phyloP scores from a whole-genome alignment of 2,797 vertebrate genomes.

The Rhinichthys osculus region DNA sequence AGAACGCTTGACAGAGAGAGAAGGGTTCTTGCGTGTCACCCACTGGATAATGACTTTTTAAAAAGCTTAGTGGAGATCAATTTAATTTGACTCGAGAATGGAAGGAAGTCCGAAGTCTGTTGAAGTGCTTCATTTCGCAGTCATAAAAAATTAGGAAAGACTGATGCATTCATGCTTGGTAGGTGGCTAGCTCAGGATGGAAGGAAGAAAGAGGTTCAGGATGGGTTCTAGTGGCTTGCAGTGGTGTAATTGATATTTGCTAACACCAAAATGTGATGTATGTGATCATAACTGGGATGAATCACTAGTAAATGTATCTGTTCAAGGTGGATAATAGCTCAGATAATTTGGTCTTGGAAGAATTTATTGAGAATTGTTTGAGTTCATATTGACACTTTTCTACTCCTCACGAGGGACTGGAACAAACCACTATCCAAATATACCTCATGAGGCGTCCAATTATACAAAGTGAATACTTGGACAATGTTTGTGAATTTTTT shows the following conservation, averaged over 20 bases:
- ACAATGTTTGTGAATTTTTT: background rate
- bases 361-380: background rate
- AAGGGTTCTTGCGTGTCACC: background rate
- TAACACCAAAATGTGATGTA: background rate
- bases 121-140: constrained; percentile 14
- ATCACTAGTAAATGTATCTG: too few species aligned
- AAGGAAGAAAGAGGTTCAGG: background rate
- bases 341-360: too few species aligned
- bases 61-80: constrained; percentile 3
- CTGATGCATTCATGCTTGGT: background rate
- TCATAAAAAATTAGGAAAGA: background rate
- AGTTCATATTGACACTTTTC: background rate
- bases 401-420: background rate
- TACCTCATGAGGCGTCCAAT: background rate
- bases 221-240: background rate
- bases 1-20: background rate
- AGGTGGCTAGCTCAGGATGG: background rate
- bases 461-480: background rate
- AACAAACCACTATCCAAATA: background rate
- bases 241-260: background rate
- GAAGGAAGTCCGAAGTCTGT: background rate
- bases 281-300: background rate
- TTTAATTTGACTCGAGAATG: constrained; percentile 1
- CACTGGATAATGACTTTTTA: constrained; percentile 35
- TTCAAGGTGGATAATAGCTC: too few species aligned